Evolutionary conservation across 2,113 vertebrate species (phyloP).

Genomic region (Cromileptes altivelis): DNA sequence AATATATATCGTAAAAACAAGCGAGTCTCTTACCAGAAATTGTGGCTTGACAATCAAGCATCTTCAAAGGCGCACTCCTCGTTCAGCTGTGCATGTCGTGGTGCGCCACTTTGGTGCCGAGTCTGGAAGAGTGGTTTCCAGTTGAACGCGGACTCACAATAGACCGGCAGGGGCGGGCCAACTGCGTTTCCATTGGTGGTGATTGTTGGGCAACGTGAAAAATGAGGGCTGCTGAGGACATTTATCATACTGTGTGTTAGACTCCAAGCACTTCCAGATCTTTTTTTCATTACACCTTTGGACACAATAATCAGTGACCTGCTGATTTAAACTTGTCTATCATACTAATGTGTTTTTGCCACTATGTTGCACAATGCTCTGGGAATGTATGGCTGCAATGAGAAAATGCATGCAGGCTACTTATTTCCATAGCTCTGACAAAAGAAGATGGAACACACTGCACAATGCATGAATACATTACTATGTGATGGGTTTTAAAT

Average conservation of each 20-base stretch:
- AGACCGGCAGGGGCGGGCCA: constrained; percentile 76
- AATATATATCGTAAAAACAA: not conserved
- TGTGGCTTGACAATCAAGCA: constrained; percentile 40
- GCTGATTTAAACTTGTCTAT: not conserved
- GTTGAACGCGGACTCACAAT: constrained; percentile 65
- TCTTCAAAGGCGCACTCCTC: constrained; percentile 63
- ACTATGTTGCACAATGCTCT: constrained; percentile 1
- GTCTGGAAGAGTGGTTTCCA: constrained; percentile 75
- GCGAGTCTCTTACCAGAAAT: constrained; percentile 69
- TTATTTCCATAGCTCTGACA: not conserved
- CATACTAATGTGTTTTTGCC: not conserved
- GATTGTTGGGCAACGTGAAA: constrained; percentile 65
- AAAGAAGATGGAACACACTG: not conserved
- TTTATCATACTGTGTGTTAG: constrained; percentile 42
- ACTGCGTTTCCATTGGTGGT: constrained; percentile 56
- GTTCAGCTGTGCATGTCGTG: constrained; percentile 58
- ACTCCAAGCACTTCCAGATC: constrained; percentile 24
- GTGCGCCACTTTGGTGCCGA: constrained; percentile 78
- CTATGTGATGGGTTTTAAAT: not conserved
- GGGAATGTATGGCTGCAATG: not conserved
- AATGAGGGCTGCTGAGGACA: constrained; percentile 39
- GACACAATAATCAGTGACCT: not conserved
- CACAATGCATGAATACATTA: not conserved
- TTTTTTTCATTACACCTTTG: not conserved
- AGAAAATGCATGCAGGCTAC: not conserved